Evolutionary conservation across 2,888 invertebrate genomes (phyloP).

Genomic region (Periphyllus acericola): DNA sequence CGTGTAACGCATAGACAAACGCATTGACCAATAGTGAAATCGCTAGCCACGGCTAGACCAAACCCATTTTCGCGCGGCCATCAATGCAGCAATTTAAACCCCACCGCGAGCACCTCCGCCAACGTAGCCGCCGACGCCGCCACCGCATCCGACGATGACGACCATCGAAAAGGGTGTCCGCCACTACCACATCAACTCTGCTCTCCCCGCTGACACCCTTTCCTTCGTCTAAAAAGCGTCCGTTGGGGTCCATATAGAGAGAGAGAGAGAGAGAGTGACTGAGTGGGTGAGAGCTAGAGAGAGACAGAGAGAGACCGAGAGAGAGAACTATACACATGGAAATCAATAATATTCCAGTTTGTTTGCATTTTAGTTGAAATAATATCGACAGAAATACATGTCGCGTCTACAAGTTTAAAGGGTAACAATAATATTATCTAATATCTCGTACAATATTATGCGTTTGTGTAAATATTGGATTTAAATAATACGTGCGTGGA

Average conservation of each 20-base stretch:
- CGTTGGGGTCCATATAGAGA: conserved; percentile 29
- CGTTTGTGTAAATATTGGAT: too few relatives aligned
- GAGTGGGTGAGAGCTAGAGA: background rate
- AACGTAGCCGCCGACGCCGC: background rate
- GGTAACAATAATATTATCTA: background rate
- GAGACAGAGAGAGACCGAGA: background rate
- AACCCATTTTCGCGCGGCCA: conserved; percentile 62
- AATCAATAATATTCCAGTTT: conserved; percentile 42
- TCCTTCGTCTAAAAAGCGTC: conserved; percentile 25
- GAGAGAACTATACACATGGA: background rate
- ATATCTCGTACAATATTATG: background rate
- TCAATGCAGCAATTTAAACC: conserved; percentile 50
- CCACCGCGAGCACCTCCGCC: background rate
- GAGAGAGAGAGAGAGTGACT: background rate
- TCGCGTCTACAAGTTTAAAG: background rate
- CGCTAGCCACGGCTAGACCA: conserved; percentile 53
- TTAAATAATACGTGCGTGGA: too few relatives aligned
- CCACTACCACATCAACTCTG: conserved; percentile 13
- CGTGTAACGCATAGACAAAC: conserved; percentile 22
- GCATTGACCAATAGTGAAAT: conserved; percentile 56
- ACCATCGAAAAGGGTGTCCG: conserved; percentile 42
- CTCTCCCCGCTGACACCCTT: background rate
- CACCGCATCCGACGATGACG: conserved; percentile 40
- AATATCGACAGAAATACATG: background rate
- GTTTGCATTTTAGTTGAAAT: background rate